These are phyloP conservation scores for Palythoa grandis DNA, from an alignment of 92 coral and sea anemone species.

Conservation along the genomic window DNA sequence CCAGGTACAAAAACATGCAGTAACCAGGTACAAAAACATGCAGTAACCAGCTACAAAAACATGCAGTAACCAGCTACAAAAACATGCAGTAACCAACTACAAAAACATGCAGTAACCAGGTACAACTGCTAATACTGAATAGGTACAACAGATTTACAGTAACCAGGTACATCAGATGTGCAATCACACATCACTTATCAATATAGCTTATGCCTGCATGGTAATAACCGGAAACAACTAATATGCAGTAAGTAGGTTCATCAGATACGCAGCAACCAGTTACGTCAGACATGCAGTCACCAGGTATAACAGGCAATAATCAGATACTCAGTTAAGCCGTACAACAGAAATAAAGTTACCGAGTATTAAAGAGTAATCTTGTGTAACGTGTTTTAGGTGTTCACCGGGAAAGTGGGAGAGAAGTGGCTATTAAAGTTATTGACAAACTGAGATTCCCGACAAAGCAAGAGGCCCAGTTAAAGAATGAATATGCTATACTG, in stretches of 20 bases:
- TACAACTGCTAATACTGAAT: too few species aligned
- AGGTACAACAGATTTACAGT: neutral
- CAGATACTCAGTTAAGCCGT: too few species aligned
- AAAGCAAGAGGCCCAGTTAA: slow-evolving; percentile 96
- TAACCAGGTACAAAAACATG: neutral
- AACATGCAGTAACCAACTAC: too few species aligned
- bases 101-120: neutral
- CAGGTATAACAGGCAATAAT: too few species aligned
- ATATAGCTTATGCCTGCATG: too few species aligned
- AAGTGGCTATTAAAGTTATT: slow-evolving; percentile 95
- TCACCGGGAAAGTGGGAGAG: slow-evolving; percentile 97
- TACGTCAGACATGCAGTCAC: neutral
- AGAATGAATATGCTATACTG: slow-evolving; percentile 95
- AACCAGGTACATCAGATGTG: neutral
- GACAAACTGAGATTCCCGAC: slow-evolving; percentile 98
- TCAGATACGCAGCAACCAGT: neutral
- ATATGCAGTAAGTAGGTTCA: too few species aligned
- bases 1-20: too few species aligned
- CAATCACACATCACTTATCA: too few species aligned
- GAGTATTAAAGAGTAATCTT: neutral
- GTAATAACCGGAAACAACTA: too few species aligned
- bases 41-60: too few species aligned
- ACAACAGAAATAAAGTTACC: too few species aligned
- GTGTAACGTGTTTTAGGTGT: slow-evolving; percentile 65
- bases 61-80: too few species aligned